Evolutionary conservation across 2,888 invertebrate species (phyloP), one percentile per base, ranked within the genome.

Genomic region (Harmothoe impar): DNA sequence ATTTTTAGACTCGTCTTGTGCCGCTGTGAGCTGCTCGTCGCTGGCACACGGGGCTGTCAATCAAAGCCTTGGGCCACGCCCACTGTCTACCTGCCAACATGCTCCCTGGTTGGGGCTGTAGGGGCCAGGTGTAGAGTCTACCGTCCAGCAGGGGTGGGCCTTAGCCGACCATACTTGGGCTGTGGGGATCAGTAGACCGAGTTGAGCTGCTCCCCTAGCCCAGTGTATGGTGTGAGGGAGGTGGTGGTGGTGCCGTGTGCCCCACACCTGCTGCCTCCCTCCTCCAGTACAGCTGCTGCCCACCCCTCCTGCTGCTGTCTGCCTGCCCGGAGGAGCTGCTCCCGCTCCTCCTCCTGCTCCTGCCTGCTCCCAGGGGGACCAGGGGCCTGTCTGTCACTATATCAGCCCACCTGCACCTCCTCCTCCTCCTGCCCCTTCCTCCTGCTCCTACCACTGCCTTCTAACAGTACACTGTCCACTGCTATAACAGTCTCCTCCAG

Each of bases 11-110:
- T 25, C 62, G 62, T 62, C 43, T 43, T 62, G 62, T 77, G 31
- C 77, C 25, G 77, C 31, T 62, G 23, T 25, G 77, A 77, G 77
- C 29, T 77, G 77, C 77, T 31, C 77, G 77, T 31, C n/a, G 31
- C n/a, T 77, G n/a, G 77, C 77, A 77, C 81, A 43, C 17, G 81
- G 23, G 33, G 81, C 81, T 81, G 81, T 81, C 81, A 81, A 43
- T 81, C 81, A 81, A 0, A 20, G 5, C 35, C 17, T 23, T 10
- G 33, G 81, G 43, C 81, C 81, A 81, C 81, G 81, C 81, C 81
- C 81, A 33, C 81, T 15, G 35, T 33, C 23, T 43, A 43, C 81
- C 35, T 43, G 81, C 35, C 81, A 17, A 81, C 81, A 81, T 81
- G 23, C 33, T 43, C 25, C 29, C 77, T 20, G 25, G 77, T 29